A percentile compares a stretch with the other conserved stretches of the same genome.
phyloP scores from a whole-genome alignment of 2,113 vertebrate genomes.

The Oncorhynchus masou region DNA sequence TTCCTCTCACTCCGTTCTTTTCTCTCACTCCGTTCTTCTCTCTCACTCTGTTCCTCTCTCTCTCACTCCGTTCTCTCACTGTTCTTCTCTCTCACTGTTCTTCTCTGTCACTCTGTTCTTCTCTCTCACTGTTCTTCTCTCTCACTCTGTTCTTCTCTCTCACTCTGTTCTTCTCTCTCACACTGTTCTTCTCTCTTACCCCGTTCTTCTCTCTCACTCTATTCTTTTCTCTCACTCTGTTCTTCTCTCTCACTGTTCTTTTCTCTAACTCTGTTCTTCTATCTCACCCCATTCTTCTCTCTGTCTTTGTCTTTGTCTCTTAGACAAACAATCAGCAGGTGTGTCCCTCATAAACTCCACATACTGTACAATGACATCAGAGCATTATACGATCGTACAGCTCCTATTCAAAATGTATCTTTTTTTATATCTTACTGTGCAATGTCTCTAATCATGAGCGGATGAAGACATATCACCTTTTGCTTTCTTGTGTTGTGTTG shows the following conservation, averaged over 20 bases:
- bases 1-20: not conserved
- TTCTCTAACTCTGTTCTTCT: not conserved
- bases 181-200: not conserved
- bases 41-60: slow-evolving; percentile 4
- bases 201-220: not conserved
- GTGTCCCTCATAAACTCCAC: no score
- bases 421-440: no score
- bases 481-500: no score
- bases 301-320: no score
- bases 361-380: no score
- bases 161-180: not conserved
- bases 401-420: no score
- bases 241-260: not conserved
- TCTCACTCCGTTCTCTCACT: not conserved
- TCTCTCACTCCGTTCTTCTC: slow-evolving; percentile 32
- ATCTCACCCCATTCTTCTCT: no score
- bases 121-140: slow-evolving; percentile 46
- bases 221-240: not conserved
- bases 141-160: slow-evolving; percentile 41
- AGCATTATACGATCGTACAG: no score
- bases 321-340: no score
- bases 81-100: slow-evolving; percentile 4
- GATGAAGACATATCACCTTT: no score
- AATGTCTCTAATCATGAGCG: no score
- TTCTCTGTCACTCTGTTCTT: slow-evolving; percentile 5